phyloP scores from a whole-genome alignment of 2,888 invertebrate species.

The Heliconius cydno region DNA sequence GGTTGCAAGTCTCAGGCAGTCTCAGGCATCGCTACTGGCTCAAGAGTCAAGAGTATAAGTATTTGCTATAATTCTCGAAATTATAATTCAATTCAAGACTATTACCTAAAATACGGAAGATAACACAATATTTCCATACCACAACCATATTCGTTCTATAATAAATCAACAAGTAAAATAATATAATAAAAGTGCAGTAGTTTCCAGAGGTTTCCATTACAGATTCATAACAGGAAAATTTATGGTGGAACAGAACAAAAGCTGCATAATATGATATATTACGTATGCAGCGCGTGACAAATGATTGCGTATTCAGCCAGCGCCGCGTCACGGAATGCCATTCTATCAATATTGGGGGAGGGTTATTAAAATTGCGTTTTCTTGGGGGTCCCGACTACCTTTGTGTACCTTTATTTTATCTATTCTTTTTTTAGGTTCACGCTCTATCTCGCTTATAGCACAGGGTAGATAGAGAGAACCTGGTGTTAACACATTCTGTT shows the following conservation, averaged over 20 bases:
- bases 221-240: conserved; percentile 21
- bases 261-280: conserved; percentile 35
- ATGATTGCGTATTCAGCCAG: conserved; percentile 35
- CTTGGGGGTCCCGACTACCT: too few species aligned
- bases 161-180: neutral
- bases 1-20: neutral
- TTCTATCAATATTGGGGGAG: conserved; percentile 32
- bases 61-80: neutral
- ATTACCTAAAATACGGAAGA: neutral
- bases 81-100: too few species aligned
- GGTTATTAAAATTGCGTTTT: conserved; percentile 31
- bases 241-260: conserved; percentile 26
- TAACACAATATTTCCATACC: neutral
- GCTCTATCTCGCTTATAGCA: too few species aligned
- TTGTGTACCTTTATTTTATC: too few species aligned
- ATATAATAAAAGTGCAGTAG: neutral
- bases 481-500: too few species aligned
- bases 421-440: neutral
- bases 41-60: neutral
- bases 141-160: neutral
- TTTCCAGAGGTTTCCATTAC: conserved; percentile 17
- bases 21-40: neutral
- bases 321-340: conserved; percentile 29
- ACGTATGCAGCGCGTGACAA: conserved; percentile 35
- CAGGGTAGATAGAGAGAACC: too few species aligned